Evolutionary conservation across 2,113 vertebrate species (phyloP), one percentile per base, ranked within the genome.

Genomic region (Isichthys henryi): DNA sequence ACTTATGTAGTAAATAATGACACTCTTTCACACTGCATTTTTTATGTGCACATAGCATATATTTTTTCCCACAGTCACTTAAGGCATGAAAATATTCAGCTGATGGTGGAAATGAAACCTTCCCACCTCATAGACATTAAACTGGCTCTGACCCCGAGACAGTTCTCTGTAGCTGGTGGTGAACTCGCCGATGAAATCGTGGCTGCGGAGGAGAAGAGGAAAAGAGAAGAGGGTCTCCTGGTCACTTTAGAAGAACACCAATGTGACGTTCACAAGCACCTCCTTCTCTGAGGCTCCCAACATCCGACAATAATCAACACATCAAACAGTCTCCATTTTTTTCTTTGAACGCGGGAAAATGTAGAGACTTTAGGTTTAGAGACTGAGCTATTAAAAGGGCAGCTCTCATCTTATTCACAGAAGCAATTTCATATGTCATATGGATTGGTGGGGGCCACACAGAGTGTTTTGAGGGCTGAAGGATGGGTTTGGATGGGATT

Each of bases 81-180:
- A 86, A 86, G 48, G 74, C 74, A 31, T 2, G 4, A 85, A 50
- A 56, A 87, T 87, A 31, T 87, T 56, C n/a, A 53, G 6, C 2
- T 7, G 8, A 53, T 21, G 48, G 56, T 5, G 13, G 43, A n/a
- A 31, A 23, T 70, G 43, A 31, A 31, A 48, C 19, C 43, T 31
- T 48, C 93, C 93, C 94, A 97, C 97, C 97, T 97, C 97, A 0
- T 97, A 97, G 39, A 97, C 97, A 0, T 96, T 97, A 90, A 97
- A 97, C 93, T 97, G 97, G 93, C 95, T 97, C 94, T 97, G 97
- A 2, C 96, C 97, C 35, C 95, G 94, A 86, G 96, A 96, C 43
- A 97, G 95, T 91, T 97, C 97, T 89, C 97, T 93, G 94, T 97
- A 97, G 94, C 97, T 97, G 89, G 97, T 97, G 89, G 97, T 97